phyloP scores from a whole-genome alignment of 1,140 invertebrate species.

The Bilobella aurantiaca region DNA sequence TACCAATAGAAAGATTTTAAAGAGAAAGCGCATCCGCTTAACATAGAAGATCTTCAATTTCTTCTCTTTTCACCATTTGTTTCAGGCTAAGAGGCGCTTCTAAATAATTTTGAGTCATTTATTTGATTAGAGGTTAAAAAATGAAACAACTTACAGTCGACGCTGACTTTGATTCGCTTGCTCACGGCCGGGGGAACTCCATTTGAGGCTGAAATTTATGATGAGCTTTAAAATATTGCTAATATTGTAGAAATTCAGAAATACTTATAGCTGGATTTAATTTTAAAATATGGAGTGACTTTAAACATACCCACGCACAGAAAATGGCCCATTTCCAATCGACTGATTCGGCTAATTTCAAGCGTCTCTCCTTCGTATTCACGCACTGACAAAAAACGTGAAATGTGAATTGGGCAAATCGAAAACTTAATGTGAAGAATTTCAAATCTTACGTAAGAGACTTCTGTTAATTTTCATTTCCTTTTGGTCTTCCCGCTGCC shows the following conservation, averaged over 20 bases:
- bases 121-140: neutral
- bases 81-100: no score
- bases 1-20: slow-evolving; percentile 16
- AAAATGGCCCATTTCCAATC: slow-evolving; percentile 81
- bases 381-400: slow-evolving; percentile 46
- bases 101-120: no score
- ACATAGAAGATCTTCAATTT: no score
- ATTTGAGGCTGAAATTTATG: slow-evolving; percentile 33
- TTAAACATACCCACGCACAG: slow-evolving; percentile 60
- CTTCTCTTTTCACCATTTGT: no score
- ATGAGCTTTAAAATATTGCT: no score
- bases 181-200: slow-evolving; percentile 56
- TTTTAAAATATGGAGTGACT: neutral
- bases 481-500: slow-evolving; percentile 54
- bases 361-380: slow-evolving; percentile 74
- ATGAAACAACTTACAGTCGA: slow-evolving; percentile 73
- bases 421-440: neutral
- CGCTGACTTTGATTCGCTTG: slow-evolving; percentile 83
- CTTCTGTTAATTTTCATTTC: slow-evolving; percentile 69
- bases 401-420: neutral
- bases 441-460: slow-evolving; percentile 51
- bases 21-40: neutral
- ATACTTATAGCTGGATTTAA: no score
- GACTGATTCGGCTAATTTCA: slow-evolving; percentile 71
- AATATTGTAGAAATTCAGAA: no score